These are phyloP conservation scores for Xiphorhynchus erythropygius DNA, from an alignment of 2,797 vertebrate genomes.

Conservation along the genomic window DNA sequence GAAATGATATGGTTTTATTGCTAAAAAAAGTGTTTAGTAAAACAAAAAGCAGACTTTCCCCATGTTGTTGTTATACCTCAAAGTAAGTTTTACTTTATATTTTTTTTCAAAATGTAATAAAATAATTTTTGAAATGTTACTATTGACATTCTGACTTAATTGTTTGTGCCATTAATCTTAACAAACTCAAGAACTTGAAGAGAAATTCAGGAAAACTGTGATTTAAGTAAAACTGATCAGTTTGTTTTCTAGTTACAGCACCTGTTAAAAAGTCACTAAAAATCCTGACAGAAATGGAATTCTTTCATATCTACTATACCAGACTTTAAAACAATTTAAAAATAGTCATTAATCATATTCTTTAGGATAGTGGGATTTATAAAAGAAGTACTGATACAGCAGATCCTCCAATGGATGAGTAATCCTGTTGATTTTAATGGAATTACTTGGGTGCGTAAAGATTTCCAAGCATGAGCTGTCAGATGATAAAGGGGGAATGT, in stretches of 20 bases:
- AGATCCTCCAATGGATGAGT: not conserved
- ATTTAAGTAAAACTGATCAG: not conserved
- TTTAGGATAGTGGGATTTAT: not conserved
- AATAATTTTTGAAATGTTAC: not conserved
- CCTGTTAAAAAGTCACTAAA: not conserved
- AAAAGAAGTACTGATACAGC: not conserved
- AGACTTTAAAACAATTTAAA: not conserved
- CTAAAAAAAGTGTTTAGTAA: not conserved
- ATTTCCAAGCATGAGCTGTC: not conserved
- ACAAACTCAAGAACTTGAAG: not conserved
- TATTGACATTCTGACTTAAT: not conserved
- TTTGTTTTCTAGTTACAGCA: not conserved
- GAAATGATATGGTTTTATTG: not conserved
- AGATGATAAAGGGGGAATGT: not conserved
- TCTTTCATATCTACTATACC: not conserved
- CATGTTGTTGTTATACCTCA: not conserved
- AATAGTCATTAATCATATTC: not conserved
- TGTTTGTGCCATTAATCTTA: not conserved
- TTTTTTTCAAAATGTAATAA: not conserved
- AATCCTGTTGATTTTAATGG: conserved; percentile 11
- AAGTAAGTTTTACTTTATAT: not conserved
- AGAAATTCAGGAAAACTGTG: not conserved
- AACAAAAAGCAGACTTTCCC: not conserved
- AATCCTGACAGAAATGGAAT: not conserved
- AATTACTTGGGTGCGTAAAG: not conserved